These are phyloP conservation scores for Diorhabda sublineata DNA, from an alignment of 1,140 invertebrate genomes.

Conservation along the genomic window DNA sequence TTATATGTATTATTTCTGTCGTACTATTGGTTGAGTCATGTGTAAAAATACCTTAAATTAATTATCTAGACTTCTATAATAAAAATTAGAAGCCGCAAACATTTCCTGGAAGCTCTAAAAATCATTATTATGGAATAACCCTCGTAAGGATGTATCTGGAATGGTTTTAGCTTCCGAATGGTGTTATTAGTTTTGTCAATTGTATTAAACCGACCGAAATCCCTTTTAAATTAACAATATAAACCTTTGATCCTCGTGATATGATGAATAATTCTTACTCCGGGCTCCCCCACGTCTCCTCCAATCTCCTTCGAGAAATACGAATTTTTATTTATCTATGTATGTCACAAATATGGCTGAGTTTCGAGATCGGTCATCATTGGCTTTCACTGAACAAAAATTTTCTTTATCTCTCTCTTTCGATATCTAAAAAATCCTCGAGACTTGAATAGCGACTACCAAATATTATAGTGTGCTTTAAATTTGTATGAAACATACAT, in stretches of 20 bases:
- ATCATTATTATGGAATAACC: no score
- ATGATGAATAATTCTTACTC: constrained; percentile 6
- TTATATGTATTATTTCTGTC: no score
- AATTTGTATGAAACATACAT: constrained; percentile 49
- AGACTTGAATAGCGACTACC: constrained; percentile 24
- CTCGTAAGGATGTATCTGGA: no score
- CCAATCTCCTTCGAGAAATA: constrained; percentile 14
- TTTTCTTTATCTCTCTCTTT: constrained; percentile 20
- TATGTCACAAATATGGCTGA: constrained; percentile 16
- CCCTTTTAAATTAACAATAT: neutral
- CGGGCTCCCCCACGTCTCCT: constrained; percentile 6
- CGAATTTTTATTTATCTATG: constrained; percentile 18
- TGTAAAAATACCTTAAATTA: no score
- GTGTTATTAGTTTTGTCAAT: no score
- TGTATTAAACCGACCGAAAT: neutral
- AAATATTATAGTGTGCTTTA: constrained; percentile 45
- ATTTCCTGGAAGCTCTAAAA: no score
- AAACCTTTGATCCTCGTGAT: neutral
- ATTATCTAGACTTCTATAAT: no score
- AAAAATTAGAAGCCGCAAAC: no score
- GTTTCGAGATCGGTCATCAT: constrained; percentile 20
- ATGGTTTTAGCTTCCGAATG: no score
- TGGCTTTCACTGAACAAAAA: constrained; percentile 18
- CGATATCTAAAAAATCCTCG: constrained; percentile 6
- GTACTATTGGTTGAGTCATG: no score